Conservation (phyloP, 2,797 vertebrate genomes). For the Tragelaphus oryx region DNA sequence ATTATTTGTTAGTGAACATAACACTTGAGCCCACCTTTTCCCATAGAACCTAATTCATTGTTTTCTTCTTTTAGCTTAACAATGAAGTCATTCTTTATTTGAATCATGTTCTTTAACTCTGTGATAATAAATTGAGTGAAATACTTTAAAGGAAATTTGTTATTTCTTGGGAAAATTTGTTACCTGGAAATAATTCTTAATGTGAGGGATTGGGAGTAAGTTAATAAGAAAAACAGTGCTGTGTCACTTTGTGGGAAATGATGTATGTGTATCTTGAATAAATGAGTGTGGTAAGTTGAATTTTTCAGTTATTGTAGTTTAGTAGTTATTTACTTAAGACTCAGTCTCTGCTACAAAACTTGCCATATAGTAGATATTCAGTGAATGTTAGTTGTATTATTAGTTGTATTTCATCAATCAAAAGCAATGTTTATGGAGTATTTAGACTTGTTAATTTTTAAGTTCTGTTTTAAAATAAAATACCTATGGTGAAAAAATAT, state of each 20-base stretch:
- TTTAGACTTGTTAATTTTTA: constrained; percentile 19
- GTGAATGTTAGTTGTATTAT: not conserved
- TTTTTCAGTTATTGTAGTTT: not conserved
- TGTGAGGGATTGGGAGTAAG: not conserved
- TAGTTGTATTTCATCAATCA: not conserved
- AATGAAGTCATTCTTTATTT: not conserved
- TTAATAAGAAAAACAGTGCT: not conserved
- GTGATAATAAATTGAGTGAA: constrained; percentile 22
- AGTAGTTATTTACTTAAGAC: constrained; percentile 9
- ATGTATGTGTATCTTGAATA: not conserved
- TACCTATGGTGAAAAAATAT: not conserved
- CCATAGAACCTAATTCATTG: not conserved
- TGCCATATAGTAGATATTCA: not conserved
- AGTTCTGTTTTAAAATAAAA: not conserved
- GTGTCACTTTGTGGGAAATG: not conserved
- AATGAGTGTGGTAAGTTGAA: not conserved
- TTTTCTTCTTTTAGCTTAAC: not conserved
- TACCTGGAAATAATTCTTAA: constrained; percentile 15
- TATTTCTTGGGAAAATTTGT: constrained; percentile 1
- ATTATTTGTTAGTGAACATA: not conserved
- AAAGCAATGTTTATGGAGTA: not conserved
- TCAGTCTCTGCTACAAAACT: not conserved
- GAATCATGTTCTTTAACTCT: not conserved
- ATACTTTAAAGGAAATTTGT: not conserved
- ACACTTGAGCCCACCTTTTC: not conserved